Evolutionary conservation across 2,888 invertebrate genomes (phyloP).

Genomic region (Eustalomyia histrio): DNA sequence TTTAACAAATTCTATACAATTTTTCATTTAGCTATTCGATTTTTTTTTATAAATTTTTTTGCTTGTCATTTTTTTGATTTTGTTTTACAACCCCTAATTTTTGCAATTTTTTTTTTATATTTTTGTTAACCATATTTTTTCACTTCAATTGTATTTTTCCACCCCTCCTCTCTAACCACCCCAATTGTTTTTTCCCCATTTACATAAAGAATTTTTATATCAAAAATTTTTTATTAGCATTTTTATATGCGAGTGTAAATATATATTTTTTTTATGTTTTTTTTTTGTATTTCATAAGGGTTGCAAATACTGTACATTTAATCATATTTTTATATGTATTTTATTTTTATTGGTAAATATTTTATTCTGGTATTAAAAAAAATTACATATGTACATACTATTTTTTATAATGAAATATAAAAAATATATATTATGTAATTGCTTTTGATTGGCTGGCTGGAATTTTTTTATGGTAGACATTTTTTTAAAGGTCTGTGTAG

Average conservation of each 20-base stretch:
- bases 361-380: constrained; percentile 39
- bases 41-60: background rate
- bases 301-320: constrained; percentile 41
- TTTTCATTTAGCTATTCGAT: constrained; percentile 9
- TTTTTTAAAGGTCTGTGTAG: background rate
- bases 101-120: constrained; percentile 38
- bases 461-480: background rate
- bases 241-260: constrained; percentile 27
- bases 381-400: background rate
- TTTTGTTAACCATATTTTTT: constrained; percentile 40
- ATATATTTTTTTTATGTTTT: constrained; percentile 46
- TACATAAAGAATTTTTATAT: constrained; percentile 46
- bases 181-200: constrained; percentile 12
- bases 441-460: constrained; percentile 52
- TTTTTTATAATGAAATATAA: constrained; percentile 47
- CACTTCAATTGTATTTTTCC: constrained; percentile 39
- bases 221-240: constrained; percentile 38
- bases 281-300: constrained; percentile 56
- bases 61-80: background rate
- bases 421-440: constrained; percentile 43
- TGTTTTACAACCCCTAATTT: constrained; percentile 47
- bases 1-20: constrained; percentile 20
- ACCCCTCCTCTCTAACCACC: constrained; percentile 54
- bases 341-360: constrained; percentile 63
- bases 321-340: constrained; percentile 36